Evolutionary conservation across 2,113 vertebrate genomes (phyloP).

Genomic region (Crotophaga sulcirostris): DNA sequence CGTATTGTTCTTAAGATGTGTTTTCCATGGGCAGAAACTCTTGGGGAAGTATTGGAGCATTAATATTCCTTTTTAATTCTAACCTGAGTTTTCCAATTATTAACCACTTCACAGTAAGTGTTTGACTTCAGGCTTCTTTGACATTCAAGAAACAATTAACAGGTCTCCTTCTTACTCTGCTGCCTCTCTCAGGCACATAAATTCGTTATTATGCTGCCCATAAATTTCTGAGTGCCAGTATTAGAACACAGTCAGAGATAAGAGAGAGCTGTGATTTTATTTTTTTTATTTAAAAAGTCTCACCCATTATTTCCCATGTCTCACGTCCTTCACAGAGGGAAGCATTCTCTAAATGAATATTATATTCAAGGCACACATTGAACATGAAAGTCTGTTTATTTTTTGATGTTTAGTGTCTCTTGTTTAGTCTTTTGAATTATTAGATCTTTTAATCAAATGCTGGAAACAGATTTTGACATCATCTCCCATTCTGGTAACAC

Average conservation of each 20-base stretch:
- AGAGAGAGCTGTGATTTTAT: not conserved
- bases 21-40: not conserved
- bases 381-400: conserved; percentile 40
- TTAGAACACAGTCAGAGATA: not conserved
- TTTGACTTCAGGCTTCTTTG: not conserved
- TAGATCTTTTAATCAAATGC: conserved; percentile 42
- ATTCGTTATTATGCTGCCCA: not conserved
- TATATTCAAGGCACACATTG: not conserved
- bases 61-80: not conserved
- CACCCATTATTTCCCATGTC: conserved; percentile 18
- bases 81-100: not conserved
- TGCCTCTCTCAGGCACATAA: not conserved
- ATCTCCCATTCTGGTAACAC: not conserved
- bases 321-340: conserved; percentile 35
- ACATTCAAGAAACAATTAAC: not conserved
- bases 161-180: not conserved
- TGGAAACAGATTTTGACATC: conserved; percentile 19
- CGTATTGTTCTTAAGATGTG: not conserved
- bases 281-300: not conserved
- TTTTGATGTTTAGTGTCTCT: conserved; percentile 35
- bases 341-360: not conserved
- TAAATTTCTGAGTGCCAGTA: not conserved
- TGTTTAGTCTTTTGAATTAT: conserved; percentile 44
- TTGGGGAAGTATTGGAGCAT: not conserved
- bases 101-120: not conserved